Evolutionary conservation across 1,140 invertebrate species (phyloP).

Genomic region (Brachionus asplanchnoidis): DNA sequence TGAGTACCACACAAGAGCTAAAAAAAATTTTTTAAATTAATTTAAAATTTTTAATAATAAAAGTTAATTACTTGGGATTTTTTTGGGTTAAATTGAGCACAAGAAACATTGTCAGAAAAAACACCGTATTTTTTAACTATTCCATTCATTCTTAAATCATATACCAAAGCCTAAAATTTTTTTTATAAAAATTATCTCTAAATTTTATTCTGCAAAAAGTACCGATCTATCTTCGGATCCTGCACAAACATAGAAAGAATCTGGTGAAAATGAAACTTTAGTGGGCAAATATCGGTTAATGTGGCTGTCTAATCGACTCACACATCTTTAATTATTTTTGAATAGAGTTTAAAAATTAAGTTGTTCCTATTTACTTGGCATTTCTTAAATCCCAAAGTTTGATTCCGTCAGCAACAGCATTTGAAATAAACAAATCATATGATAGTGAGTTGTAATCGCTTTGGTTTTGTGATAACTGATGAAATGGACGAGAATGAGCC

Average conservation of each 20-base stretch:
- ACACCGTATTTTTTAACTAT: constrained; percentile 29
- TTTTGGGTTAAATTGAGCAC: constrained; percentile 37
- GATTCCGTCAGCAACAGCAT: constrained; percentile 53
- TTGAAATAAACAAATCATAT: constrained; percentile 56
- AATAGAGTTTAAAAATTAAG: not conserved
- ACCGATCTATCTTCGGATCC: constrained; percentile 55
- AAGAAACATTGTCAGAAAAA: constrained; percentile 16
- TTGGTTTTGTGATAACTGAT: constrained; percentile 54
- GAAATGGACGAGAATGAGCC: constrained; percentile 50
- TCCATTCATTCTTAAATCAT: constrained; percentile 34
- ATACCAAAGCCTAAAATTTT: not conserved
- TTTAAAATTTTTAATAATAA: too few relatives aligned
- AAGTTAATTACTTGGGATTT: constrained; percentile 8
- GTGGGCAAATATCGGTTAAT: constrained; percentile 50
- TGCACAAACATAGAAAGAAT: constrained; percentile 51
- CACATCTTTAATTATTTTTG: constrained; percentile 47
- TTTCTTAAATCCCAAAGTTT: constrained; percentile 58
- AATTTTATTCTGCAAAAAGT: not conserved
- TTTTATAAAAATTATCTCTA: not conserved
- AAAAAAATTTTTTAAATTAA: not conserved
- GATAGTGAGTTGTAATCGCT: constrained; percentile 49
- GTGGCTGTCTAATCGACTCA: constrained; percentile 51
- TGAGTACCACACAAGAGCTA: constrained; percentile 31
- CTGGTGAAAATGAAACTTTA: constrained; percentile 52
- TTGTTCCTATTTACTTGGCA: constrained; percentile 47